These are phyloP conservation scores for Platypus cylindrus DNA, from an alignment of 2,888 invertebrate species.

Conservation along the genomic window DNA sequence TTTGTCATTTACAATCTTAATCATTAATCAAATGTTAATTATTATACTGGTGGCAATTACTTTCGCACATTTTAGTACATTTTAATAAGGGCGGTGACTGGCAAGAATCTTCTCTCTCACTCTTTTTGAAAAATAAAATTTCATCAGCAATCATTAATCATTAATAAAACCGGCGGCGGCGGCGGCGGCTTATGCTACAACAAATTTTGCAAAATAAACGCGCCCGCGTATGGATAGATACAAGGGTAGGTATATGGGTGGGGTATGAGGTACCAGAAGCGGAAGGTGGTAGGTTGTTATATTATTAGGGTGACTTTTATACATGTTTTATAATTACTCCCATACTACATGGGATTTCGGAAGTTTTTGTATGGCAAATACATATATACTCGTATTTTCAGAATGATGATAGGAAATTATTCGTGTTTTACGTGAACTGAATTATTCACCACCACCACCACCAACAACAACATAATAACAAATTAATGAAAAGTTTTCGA, in stretches of 20 bases:
- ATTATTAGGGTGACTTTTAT: slow-evolving; percentile 11
- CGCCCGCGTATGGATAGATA: too few relatives aligned
- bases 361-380: slow-evolving; percentile 3
- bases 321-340: slow-evolving; percentile 7
- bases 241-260: too few relatives aligned
- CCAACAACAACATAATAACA: too few relatives aligned
- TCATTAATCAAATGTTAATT: slow-evolving; percentile 17
- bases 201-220: slow-evolving; percentile 14
- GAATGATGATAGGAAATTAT: too few relatives aligned
- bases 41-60: slow-evolving; percentile 23
- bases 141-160: slow-evolving; percentile 24
- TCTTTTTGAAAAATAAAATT: slow-evolving; percentile 27
- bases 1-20: slow-evolving; percentile 10
- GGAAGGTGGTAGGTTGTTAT: too few relatives aligned
- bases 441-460: too few relatives aligned
- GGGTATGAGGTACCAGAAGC: too few relatives aligned
- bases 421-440: too few relatives aligned
- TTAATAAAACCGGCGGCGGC: slow-evolving; percentile 3
- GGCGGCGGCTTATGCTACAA: slow-evolving; percentile 11
- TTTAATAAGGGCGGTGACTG: slow-evolving; percentile 27
- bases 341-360: slow-evolving; percentile 4
- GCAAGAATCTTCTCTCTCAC: slow-evolving; percentile 19
- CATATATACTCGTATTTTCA: too few relatives aligned
- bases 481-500: too few relatives aligned
- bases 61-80: slow-evolving; percentile 19